phyloP scores from a whole-genome alignment of 2,888 invertebrate species.

The Spisula subtruncata region DNA sequence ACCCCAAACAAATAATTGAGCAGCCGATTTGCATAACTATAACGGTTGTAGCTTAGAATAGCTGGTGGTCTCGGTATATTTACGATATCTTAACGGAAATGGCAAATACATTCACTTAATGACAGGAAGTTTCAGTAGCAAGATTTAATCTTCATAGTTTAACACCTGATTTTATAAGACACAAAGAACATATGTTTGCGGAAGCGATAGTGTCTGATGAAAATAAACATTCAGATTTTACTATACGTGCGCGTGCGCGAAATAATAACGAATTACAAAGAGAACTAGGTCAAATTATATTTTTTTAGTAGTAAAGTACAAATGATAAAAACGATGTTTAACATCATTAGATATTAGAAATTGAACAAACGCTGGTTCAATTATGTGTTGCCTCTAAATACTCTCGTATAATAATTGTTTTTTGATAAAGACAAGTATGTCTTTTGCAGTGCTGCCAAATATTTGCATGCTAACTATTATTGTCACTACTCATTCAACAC shows the following conservation, averaged over 20 bases:
- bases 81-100: not conserved
- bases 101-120: not conserved
- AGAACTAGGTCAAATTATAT: not conserved
- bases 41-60: no score
- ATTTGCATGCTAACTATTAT: no score
- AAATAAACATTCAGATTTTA: not conserved
- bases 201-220: not conserved
- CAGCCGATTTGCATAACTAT: no score
- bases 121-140: not conserved
- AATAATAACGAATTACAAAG: not conserved
- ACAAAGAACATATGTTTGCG: not conserved
- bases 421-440: not conserved
- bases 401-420: not conserved
- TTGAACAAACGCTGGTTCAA: not conserved
- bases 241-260: not conserved
- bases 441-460: conserved; percentile 9
- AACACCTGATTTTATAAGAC: not conserved
- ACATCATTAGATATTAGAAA: not conserved
- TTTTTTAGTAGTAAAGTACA: not conserved
- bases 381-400: not conserved
- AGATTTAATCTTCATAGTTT: not conserved
- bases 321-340: not conserved
- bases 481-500: no score
- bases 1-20: no score
- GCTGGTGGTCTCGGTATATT: not conserved